Evolutionary conservation across 2,113 vertebrate genomes (phyloP).

Genomic region (Otolemur garnettii): DNA sequence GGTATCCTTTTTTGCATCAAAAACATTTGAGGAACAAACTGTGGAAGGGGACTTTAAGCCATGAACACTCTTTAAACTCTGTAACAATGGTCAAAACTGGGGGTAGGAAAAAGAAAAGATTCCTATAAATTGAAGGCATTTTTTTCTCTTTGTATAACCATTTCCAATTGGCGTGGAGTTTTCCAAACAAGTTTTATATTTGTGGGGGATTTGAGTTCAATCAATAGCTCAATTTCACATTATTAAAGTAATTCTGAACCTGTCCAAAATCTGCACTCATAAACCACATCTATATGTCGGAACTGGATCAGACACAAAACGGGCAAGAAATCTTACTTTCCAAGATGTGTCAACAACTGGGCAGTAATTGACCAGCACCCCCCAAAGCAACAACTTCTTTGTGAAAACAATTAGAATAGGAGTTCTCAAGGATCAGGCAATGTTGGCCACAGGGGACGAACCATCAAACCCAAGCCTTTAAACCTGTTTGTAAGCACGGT

Average conservation of each 20-base stretch:
- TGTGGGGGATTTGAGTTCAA: slow-evolving; percentile 47
- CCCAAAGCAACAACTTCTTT: neutral
- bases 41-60: slow-evolving; percentile 18
- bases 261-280: slow-evolving; percentile 60
- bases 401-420: slow-evolving; percentile 2
- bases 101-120: neutral
- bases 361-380: neutral
- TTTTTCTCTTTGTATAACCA: neutral
- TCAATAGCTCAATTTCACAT: slow-evolving; percentile 69
- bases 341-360: neutral
- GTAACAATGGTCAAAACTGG: slow-evolving; percentile 38
- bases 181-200: slow-evolving; percentile 50
- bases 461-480: neutral
- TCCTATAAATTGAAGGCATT: slow-evolving; percentile 50
- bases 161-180: slow-evolving; percentile 57
- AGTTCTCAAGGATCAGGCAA: neutral
- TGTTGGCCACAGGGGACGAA: neutral
- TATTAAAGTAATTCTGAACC: slow-evolving; percentile 69
- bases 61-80: slow-evolving; percentile 63
- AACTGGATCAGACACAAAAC: neutral
- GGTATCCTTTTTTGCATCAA: slow-evolving; percentile 17
- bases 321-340: slow-evolving; percentile 61
- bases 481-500: neutral
- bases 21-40: slow-evolving; percentile 29
- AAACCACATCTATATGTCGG: neutral